These are phyloP conservation scores for Cylloceria caligata DNA, from an alignment of 2,888 invertebrate species.

Conservation along the genomic window DNA sequence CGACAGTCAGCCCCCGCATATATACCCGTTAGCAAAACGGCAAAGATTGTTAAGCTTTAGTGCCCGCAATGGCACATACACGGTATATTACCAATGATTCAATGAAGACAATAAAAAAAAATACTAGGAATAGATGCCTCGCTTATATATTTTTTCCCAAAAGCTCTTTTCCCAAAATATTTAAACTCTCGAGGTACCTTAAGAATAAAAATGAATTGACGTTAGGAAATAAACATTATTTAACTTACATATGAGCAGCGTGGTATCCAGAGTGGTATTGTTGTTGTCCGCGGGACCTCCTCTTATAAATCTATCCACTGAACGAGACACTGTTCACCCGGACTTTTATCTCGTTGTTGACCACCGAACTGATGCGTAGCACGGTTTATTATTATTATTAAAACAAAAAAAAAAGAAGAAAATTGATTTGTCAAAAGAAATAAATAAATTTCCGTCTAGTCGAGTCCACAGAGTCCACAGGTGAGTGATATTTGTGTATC, in stretches of 20 bases:
- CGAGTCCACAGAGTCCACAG: slow-evolving; percentile 62
- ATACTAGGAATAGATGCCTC: not conserved
- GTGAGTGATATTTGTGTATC: slow-evolving; percentile 12
- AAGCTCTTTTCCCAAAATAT: not conserved
- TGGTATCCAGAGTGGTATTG: slow-evolving; percentile 82
- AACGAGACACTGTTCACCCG: slow-evolving; percentile 77
- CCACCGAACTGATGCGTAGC: slow-evolving; percentile 47
- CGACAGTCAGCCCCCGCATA: slow-evolving; percentile 18
- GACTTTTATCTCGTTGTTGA: slow-evolving; percentile 30
- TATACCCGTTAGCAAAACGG: slow-evolving; percentile 26
- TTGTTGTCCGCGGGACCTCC: slow-evolving; percentile 81
- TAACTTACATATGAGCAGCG: slow-evolving; percentile 83
- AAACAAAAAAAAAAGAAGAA: not conserved
- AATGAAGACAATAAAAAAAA: slow-evolving; percentile 5
- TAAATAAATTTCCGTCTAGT: slow-evolving; percentile 43
- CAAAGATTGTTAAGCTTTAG: slow-evolving; percentile 71
- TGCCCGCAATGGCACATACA: slow-evolving; percentile 49
- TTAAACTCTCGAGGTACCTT: not conserved
- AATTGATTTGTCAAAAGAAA: not conserved
- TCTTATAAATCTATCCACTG: slow-evolving; percentile 82
- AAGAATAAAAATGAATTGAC: not conserved
- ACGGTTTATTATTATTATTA: slow-evolving; percentile 16
- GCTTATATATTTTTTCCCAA: slow-evolving; percentile 6
- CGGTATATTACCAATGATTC: slow-evolving; percentile 24
- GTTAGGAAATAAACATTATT: slow-evolving; percentile 12